A percentile compares a stretch with the other conserved stretches of the same genome.
Conservation (phyloP, 2,113 vertebrate species). For the Hippopotamus amphibius region DNA sequence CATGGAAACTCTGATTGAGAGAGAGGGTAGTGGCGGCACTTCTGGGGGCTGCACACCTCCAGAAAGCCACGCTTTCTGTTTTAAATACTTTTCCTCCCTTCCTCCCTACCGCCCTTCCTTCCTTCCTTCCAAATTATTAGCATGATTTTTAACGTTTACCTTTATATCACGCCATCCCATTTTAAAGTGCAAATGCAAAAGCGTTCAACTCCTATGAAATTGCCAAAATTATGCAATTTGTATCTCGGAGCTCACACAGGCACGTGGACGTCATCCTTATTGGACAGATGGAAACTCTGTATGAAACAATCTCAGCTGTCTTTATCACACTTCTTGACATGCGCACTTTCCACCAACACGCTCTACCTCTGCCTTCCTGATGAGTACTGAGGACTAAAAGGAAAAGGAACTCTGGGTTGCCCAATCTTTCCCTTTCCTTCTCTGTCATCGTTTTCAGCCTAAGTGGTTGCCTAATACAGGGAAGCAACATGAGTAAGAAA, state of each 20-base stretch:
- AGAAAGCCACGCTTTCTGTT: not conserved
- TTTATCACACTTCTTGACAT: not conserved
- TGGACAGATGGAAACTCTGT: accelerated
- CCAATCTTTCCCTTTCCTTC: not conserved
- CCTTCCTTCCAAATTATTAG: not conserved
- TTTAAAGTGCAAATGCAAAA: not conserved
- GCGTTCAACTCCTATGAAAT: not conserved
- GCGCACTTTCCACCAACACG: no score
- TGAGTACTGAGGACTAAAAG: not conserved
- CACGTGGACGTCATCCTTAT: accelerated
- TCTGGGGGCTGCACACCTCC: accelerated
- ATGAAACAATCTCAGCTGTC: not conserved
- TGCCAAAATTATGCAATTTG: not conserved
- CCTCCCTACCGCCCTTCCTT: not conserved
- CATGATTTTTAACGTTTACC: not conserved
- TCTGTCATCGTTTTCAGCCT: not conserved
- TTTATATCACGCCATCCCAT: not conserved
- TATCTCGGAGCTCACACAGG: not conserved
- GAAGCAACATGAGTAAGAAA: not conserved
- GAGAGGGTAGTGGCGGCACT: not conserved
- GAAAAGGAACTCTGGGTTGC: not conserved
- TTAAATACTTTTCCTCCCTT: not conserved
- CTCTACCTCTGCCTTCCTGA: not conserved
- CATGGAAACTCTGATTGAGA: not conserved
- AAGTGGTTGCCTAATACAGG: not conserved